Evolutionary conservation across 2,113 vertebrate species (phyloP), one percentile per base, ranked within the genome.

Genomic region (Dromaius novaehollandiae): DNA sequence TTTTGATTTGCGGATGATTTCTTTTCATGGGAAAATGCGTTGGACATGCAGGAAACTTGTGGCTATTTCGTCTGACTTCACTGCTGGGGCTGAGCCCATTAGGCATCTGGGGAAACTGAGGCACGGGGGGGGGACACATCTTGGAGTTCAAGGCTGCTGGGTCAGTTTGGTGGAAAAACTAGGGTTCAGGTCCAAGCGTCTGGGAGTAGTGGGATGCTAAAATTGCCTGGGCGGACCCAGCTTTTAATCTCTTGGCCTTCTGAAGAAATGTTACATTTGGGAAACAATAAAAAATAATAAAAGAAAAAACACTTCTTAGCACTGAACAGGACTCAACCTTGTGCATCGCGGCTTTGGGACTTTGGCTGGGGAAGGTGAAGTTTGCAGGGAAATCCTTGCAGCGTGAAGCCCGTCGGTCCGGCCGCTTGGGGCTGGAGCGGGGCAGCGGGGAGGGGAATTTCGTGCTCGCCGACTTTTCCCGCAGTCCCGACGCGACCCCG

Each of bases 311-410:
- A 78, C 85, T 91, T 86, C 48, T 77, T 71, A 48, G 55, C 0
- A 0, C 89, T 46, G 18, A 18, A 83, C 83, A 73, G 66, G 42
- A 89, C 83, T 68, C 83, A 96, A 48, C 71, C 58, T 65, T 34
- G 50, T 16, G 80, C 90, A 73, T 78, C 1, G 2, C 78, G 92
- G 55, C 82, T 90, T 26, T 32, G 86, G 76, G 73, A 50, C 42
- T 63, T 26, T 69, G 7, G 76, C 76, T 88, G 94, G 86, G 83
- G 92, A 86, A 96, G 93, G 92, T 81, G 96, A 93, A 86, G 61
- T 77, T 89, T 32, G 80, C n/a, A 7, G 92, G 92, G 92, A 92
- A 96, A 92, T 81, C 93, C 90, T 56, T 89, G 56, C 88, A 38
- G 95, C 60, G 1, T 56, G n/a, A 84, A 82, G 32, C 55, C 63